Conservation (phyloP, 2,113 vertebrate species). For the Equus quagga region DNA sequence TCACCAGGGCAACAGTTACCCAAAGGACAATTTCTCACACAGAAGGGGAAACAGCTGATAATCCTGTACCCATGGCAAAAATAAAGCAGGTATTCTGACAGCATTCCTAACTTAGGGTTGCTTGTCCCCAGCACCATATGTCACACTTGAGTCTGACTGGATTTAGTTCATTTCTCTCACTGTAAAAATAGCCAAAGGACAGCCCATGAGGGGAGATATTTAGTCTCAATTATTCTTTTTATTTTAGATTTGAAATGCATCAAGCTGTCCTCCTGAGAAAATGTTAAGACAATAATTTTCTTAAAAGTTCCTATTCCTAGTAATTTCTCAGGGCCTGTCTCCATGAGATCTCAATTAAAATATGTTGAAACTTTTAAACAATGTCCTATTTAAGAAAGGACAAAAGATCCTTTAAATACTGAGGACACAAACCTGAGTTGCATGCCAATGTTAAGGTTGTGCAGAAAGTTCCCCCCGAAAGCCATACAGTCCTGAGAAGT, state of each 20-base stretch:
- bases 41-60: background rate
- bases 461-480: constrained; percentile 99
- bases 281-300: background rate
- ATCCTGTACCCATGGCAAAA: background rate
- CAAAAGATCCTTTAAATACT: background rate
- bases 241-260: constrained; percentile 62
- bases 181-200: constrained; percentile 52
- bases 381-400: constrained; percentile 53
- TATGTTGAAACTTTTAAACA: constrained; percentile 37
- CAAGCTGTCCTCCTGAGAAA: background rate
- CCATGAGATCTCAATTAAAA: constrained; percentile 54
- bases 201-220: constrained; percentile 4
- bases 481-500: constrained; percentile 99
- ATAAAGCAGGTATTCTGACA: constrained; percentile 73
- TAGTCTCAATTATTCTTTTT: constrained; percentile 62
- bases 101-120: constrained; percentile 60
- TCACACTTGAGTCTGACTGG: constrained; percentile 68
- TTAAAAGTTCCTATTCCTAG: constrained; percentile 7
- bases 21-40: background rate
- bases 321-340: constrained; percentile 67
- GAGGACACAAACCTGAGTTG: constrained; percentile 95
- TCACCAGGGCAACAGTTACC: background rate
- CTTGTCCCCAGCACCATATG: constrained; percentile 45
- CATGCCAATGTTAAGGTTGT: constrained; percentile 99
- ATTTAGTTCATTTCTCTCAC: constrained; percentile 57